These are phyloP conservation scores for Platycheirus rosarum DNA, from an alignment of 2,888 invertebrate genomes.

Conservation along the genomic window DNA sequence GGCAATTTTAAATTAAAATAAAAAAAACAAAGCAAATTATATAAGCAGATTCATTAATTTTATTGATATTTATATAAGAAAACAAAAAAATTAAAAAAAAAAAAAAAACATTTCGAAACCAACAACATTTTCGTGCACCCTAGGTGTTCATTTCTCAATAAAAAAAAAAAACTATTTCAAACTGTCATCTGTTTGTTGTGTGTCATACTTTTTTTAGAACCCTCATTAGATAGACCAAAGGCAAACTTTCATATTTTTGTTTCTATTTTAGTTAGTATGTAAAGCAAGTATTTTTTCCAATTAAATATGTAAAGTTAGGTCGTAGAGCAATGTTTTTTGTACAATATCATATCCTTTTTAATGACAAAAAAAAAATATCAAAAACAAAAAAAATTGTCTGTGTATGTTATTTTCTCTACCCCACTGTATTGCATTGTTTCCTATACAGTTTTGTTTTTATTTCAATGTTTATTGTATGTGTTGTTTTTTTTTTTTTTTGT, in stretches of 20 bases:
- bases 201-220: slow-evolving; percentile 44
- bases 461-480: slow-evolving; percentile 54
- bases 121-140: slow-evolving; percentile 50
- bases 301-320: slow-evolving; percentile 52
- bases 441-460: slow-evolving; percentile 52
- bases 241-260: slow-evolving; percentile 32
- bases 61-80: slow-evolving; percentile 30
- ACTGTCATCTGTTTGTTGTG: slow-evolving; percentile 66
- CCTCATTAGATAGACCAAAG: slow-evolving; percentile 40
- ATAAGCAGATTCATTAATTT: slow-evolving; percentile 66
- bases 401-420: slow-evolving; percentile 56
- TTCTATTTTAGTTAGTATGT: slow-evolving; percentile 17
- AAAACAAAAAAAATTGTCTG: slow-evolving; percentile 21
- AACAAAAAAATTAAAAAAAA: slow-evolving; percentile 9
- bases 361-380: slow-evolving; percentile 5
- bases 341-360: slow-evolving; percentile 37
- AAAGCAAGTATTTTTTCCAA: slow-evolving; percentile 39
- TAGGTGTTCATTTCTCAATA: slow-evolving; percentile 47
- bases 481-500: slow-evolving; percentile 42
- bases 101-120: slow-evolving; percentile 45
- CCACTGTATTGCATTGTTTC: slow-evolving; percentile 65
- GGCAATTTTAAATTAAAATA: neutral
- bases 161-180: slow-evolving; percentile 28
- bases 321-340: slow-evolving; percentile 63
- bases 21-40: slow-evolving; percentile 54